phyloP scores from a whole-genome alignment of 1,140 invertebrate genomes.

The Zophobas morio region DNA sequence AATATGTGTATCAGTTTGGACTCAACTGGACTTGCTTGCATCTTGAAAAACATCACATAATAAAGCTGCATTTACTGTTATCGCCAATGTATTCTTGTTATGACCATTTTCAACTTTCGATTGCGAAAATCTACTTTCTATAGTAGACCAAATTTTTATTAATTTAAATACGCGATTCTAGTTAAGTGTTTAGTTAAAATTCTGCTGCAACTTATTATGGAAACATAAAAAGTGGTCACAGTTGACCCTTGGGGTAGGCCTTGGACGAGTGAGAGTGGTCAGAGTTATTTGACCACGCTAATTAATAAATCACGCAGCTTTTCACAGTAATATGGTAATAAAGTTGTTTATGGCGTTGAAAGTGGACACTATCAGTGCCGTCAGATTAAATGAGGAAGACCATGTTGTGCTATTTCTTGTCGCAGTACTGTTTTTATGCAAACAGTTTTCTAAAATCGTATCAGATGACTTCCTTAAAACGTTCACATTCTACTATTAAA shows the following conservation, averaged over 20 bases:
- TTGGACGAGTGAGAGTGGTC: background rate
- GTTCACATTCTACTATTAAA: constrained; percentile 21
- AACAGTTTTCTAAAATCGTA: background rate
- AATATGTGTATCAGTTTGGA: constrained; percentile 16
- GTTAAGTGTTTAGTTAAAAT: no score
- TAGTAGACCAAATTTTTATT: no score
- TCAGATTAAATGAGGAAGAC: background rate
- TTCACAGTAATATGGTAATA: background rate
- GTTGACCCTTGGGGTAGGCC: constrained; percentile 13
- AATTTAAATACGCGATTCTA: no score
- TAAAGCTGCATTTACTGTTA: no score
- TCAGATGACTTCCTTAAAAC: constrained; percentile 3
- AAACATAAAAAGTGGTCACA: background rate
- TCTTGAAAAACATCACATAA: background rate
- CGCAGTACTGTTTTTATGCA: background rate
- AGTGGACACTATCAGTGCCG: background rate
- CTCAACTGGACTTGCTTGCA: background rate
- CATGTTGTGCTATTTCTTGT: background rate
- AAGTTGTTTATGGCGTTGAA: background rate
- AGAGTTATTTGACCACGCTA: background rate
- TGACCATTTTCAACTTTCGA: background rate
- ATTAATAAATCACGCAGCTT: no score
- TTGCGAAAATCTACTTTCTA: constrained; percentile 3
- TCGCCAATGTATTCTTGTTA: no score
- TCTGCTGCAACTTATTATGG: no score